These are phyloP conservation scores for Callipepla californica DNA, from an alignment of 2,113 vertebrate genomes.

Conservation along the genomic window DNA sequence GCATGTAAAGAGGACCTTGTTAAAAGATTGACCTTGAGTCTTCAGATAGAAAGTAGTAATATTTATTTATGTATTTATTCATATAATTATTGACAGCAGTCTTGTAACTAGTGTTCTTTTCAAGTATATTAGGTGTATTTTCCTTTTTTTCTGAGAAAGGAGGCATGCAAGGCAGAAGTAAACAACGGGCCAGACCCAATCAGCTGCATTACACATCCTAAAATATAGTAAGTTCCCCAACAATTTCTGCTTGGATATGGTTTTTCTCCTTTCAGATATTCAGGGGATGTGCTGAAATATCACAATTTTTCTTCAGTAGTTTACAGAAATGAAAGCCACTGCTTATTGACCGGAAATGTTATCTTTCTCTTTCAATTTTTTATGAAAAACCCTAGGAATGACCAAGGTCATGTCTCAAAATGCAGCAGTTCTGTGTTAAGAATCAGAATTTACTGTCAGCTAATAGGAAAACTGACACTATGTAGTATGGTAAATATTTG, in stretches of 20 bases:
- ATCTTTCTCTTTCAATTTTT: not conserved
- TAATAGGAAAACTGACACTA: not conserved
- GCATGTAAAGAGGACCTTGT: not conserved
- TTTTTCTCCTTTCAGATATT: not conserved
- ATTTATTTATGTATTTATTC: not conserved
- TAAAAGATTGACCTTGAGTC: not conserved
- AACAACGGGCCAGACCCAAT: not conserved
- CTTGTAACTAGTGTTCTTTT: not conserved
- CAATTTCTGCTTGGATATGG: not conserved
- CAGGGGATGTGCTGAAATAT: not conserved
- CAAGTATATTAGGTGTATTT: not conserved
- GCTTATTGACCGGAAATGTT: not conserved
- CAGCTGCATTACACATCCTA: not conserved
- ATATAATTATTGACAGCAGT: not conserved
- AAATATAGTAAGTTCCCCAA: not conserved
- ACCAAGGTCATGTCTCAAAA: not conserved
- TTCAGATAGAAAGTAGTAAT: not conserved
- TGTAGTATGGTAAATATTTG: not conserved
- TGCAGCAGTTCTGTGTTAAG: not conserved
- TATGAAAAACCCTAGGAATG: not conserved
- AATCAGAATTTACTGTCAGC: not conserved
- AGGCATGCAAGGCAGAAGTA: not conserved
- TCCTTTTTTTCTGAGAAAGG: not conserved
- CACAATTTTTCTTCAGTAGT: not conserved
- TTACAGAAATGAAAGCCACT: not conserved